Conservation (phyloP, 53 echinoderm and acorn worm genomes). For the Patiria pectinifera region DNA sequence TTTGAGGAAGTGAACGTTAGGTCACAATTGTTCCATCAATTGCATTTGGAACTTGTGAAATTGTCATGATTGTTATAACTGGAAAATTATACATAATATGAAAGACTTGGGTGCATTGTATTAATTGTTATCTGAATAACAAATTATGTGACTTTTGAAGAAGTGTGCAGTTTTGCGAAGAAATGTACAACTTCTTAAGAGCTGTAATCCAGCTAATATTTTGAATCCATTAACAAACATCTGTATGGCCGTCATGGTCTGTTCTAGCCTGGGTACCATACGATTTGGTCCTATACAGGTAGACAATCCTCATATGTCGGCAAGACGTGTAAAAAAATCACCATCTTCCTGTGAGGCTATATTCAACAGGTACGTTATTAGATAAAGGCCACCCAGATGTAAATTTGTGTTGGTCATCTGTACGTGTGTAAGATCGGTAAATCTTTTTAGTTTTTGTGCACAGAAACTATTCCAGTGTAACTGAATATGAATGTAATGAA, state of each 20-base stretch:
- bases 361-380: neutral
- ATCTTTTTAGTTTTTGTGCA: no score
- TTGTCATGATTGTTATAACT: neutral
- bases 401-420: no score
- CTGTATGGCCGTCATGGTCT: neutral
- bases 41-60: neutral
- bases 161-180: neutral
- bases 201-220: neutral
- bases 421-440: no score
- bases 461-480: no score
- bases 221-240: neutral
- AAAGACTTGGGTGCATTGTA: no score
- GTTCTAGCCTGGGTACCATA: neutral
- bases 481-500: no score
- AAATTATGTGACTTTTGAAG: neutral
- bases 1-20: neutral
- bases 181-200: neutral
- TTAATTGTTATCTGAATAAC: no score
- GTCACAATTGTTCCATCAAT: neutral
- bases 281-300: neutral
- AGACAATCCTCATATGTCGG: neutral
- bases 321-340: neutral
- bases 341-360: neutral
- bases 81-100: no score
- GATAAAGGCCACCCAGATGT: neutral